These are phyloP conservation scores for Limnodromus scolopaceus DNA, from an alignment of 2,797 vertebrate species.

Conservation along the genomic window DNA sequence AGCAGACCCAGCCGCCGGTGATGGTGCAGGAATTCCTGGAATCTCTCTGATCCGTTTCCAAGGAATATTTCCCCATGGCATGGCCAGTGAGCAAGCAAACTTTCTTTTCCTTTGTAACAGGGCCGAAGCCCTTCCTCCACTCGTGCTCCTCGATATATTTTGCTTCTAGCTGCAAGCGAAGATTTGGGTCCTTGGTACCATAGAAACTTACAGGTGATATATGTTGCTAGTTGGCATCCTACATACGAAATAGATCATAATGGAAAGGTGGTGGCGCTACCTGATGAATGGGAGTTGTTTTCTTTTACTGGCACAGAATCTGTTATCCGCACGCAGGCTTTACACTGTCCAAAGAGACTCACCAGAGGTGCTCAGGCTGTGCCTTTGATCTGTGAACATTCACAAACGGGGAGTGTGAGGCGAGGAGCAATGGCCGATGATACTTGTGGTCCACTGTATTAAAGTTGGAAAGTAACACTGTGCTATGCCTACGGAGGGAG, in stretches of 20 bases:
- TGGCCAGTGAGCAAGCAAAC: neutral
- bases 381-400: neutral
- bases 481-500: neutral
- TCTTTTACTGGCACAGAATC: neutral
- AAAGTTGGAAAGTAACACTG: neutral
- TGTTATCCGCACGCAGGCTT: neutral
- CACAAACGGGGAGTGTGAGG: neutral
- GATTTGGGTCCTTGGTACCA: neutral
- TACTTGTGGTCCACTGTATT: neutral
- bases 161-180: neutral
- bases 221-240: neutral
- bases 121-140: neutral
- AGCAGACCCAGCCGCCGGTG: neutral
- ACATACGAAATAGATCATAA: neutral
- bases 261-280: neutral
- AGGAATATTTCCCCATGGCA: constrained; percentile 1
- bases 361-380: neutral
- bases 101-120: neutral
- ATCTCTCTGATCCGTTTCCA: constrained; percentile 53
- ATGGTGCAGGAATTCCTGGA: constrained; percentile 20
- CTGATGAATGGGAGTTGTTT: neutral
- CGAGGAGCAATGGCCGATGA: neutral
- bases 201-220: neutral
- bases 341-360: neutral
- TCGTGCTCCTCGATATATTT: neutral